A percentile compares a stretch with the other conserved stretches of the same genome.
These are phyloP conservation scores for Apostichopus japonicus DNA, from an alignment of 35 echinoderm and acorn worm genomes.

Conservation along the genomic window DNA sequence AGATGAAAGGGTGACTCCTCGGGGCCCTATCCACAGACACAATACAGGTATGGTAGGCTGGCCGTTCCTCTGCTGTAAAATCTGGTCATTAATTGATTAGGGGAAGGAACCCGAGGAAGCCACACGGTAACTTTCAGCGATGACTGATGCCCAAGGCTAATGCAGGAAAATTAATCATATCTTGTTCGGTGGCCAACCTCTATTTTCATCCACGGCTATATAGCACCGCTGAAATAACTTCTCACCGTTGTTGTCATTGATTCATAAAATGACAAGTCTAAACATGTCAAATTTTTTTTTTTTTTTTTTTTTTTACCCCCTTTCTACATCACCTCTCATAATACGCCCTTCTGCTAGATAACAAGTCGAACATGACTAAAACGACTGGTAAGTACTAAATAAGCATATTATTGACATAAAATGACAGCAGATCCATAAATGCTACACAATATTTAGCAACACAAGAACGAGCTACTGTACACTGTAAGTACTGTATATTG, in stretches of 20 bases:
- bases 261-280: background rate
- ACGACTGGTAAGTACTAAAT: too few species aligned
- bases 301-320: too few species aligned
- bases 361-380: too few species aligned
- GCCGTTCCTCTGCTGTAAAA: background rate
- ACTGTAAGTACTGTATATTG: too few species aligned
- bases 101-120: conserved; percentile 44
- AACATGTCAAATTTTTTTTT: background rate
- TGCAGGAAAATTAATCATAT: conserved; percentile 53
- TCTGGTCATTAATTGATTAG: conserved; percentile 41
- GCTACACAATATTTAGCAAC: too few species aligned
- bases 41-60: background rate
- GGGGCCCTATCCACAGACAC: background rate
- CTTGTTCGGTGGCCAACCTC: background rate
- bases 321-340: too few species aligned
- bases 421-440: too few species aligned
- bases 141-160: conserved; percentile 42
- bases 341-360: too few species aligned
- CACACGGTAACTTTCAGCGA: conserved; percentile 29
- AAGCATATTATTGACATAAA: too few species aligned
- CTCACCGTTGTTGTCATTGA: background rate
- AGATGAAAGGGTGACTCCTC: background rate
- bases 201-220: background rate
- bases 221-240: background rate
- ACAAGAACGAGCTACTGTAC: too few species aligned